Evolutionary conservation across 1,140 invertebrate genomes (phyloP).

Genomic region (Procambarus clarkii): DNA sequence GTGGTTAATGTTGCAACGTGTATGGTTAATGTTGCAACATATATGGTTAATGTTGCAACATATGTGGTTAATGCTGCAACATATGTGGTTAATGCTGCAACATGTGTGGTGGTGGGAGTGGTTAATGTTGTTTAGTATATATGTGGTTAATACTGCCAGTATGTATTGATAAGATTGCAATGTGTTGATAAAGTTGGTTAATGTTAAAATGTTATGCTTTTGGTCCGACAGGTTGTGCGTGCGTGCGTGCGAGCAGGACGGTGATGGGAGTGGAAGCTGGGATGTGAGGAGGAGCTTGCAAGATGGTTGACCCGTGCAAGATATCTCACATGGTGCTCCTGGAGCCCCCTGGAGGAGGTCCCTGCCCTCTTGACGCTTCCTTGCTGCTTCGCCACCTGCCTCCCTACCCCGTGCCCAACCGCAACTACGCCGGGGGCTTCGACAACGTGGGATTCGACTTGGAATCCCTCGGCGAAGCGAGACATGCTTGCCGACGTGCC

Average conservation of each 20-base stretch:
- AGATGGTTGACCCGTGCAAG: constrained; percentile 38
- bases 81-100: neutral
- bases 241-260: neutral
- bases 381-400: constrained; percentile 41
- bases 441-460: constrained; percentile 13
- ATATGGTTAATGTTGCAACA: no score
- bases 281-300: constrained; percentile 23
- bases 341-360: constrained; percentile 33
- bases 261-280: constrained; percentile 22
- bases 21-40: neutral
- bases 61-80: no score
- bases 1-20: no score
- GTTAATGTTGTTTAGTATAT: no score
- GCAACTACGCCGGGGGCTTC: neutral
- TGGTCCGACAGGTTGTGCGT: neutral
- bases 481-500: constrained; percentile 29
- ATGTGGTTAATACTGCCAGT: no score
- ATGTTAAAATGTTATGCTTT: no score
- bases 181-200: no score
- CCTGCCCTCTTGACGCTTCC: constrained; percentile 45
- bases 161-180: no score
- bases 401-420: constrained; percentile 24
- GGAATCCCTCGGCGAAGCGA: constrained; percentile 27
- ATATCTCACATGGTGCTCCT: constrained; percentile 48
- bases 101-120: neutral